phyloP scores from a whole-genome alignment of 2,113 vertebrate genomes.

The Nesospiza acunhae region DNA sequence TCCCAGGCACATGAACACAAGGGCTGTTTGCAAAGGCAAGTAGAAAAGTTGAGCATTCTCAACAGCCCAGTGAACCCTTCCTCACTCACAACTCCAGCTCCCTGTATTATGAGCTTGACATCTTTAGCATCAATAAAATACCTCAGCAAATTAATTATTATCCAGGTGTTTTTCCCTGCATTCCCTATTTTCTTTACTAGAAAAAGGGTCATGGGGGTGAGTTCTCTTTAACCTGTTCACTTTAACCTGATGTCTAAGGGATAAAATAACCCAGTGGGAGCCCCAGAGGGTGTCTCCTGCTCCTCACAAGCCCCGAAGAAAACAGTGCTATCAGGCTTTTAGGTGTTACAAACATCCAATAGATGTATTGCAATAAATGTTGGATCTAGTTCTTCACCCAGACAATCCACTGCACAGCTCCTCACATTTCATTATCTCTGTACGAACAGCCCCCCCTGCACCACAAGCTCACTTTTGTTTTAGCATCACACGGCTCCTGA shows the following conservation, averaged over 20 bases:
- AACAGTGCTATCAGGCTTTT: not conserved
- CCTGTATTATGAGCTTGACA: not conserved
- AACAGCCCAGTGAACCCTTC: not conserved
- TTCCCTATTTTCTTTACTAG: not conserved
- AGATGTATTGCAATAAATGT: not conserved
- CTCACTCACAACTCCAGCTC: not conserved
- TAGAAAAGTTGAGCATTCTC: not conserved
- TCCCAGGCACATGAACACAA: not conserved
- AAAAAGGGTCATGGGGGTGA: not conserved
- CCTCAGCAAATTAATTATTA: not conserved
- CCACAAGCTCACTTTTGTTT: not conserved
- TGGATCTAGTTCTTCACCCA: not conserved
- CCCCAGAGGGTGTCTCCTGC: not conserved
- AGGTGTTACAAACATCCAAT: not conserved
- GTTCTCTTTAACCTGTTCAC: not conserved
- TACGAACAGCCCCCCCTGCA: not conserved
- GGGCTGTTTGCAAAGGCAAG: not conserved
- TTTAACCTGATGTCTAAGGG: not conserved
- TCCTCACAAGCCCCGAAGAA: not conserved
- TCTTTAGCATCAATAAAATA: not conserved
- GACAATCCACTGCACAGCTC: not conserved
- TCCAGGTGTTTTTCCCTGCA: not conserved
- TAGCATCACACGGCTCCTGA: accelerated
- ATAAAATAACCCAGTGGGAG: not conserved
- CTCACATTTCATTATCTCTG: not conserved